These are phyloP conservation scores for Pemphigus obesinymphae DNA, from an alignment of 1,140 invertebrate species.

Conservation along the genomic window DNA sequence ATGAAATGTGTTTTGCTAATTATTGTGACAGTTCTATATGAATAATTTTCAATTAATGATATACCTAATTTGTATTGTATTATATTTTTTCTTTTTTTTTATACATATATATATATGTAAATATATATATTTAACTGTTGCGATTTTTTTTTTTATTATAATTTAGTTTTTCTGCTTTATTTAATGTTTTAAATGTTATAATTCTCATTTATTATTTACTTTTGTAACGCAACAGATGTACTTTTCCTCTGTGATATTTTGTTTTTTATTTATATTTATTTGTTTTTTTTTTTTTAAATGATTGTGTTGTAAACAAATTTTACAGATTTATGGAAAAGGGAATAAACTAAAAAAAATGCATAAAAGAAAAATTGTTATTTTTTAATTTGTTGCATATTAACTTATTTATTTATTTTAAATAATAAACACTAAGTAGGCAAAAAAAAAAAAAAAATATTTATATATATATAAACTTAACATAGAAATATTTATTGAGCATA, in stretches of 20 bases:
- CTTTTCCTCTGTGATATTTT: conserved; percentile 21
- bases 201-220: not conserved
- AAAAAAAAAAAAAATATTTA: no score
- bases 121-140: not conserved
- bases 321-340: not conserved
- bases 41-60: not conserved
- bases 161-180: not conserved
- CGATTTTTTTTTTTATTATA: not conserved
- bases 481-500: not conserved
- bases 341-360: conserved; percentile 18
- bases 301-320: conserved; percentile 20
- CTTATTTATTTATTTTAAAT: no score
- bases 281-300: conserved; percentile 11
- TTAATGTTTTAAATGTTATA: not conserved
- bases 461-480: not conserved
- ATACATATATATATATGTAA: no score
- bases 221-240: conserved; percentile 17
- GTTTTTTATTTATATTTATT: no score
- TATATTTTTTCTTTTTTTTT: not conserved
- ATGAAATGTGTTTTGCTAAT: not conserved
- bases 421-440: no score
- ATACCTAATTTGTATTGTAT: not conserved
- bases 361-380: not conserved
- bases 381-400: not conserved
- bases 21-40: not conserved